phyloP scores from a whole-genome alignment of 2,888 invertebrate genomes.

The Thelaira solivaga region DNA sequence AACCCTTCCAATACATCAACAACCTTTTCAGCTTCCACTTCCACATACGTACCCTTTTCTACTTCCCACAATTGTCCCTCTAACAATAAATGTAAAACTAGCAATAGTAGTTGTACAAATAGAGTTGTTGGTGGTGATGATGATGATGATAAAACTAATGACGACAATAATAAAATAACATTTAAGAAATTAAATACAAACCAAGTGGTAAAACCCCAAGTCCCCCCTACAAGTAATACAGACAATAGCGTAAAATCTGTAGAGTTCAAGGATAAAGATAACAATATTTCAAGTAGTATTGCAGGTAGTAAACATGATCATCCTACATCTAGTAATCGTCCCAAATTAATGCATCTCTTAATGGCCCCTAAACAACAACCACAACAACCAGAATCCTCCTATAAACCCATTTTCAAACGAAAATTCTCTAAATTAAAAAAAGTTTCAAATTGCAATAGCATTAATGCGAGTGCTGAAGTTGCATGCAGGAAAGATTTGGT shows the following conservation, averaged over 20 bases:
- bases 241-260: constrained; percentile 41
- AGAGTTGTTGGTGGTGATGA: constrained; percentile 64
- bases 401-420: constrained; percentile 56
- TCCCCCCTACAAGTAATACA: constrained; percentile 26
- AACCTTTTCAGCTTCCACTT: constrained; percentile 18
- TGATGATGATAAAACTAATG: constrained; percentile 56
- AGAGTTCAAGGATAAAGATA: constrained; percentile 40
- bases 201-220: constrained; percentile 33
- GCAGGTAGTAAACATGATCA: constrained; percentile 57
- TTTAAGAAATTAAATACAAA: constrained; percentile 45
- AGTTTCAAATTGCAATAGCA: constrained; percentile 11
- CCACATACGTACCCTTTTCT: constrained; percentile 28
- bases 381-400: constrained; percentile 25
- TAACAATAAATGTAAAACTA: constrained; percentile 64
- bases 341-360: constrained; percentile 61
- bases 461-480: not conserved
- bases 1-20: constrained; percentile 42
- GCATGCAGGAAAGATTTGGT: not conserved
- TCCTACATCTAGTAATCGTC: constrained; percentile 43
- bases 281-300: constrained; percentile 40
- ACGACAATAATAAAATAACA: constrained; percentile 44
- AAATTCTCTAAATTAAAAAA: constrained; percentile 53
- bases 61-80: constrained; percentile 45
- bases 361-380: constrained; percentile 48
- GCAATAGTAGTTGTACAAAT: constrained; percentile 66